Percentiles rank a stretch among this genome's conserved stretches.
These are phyloP conservation scores for Myiotriccus ornatus DNA, from an alignment of 2,797 vertebrate genomes.

Conservation along the genomic window DNA sequence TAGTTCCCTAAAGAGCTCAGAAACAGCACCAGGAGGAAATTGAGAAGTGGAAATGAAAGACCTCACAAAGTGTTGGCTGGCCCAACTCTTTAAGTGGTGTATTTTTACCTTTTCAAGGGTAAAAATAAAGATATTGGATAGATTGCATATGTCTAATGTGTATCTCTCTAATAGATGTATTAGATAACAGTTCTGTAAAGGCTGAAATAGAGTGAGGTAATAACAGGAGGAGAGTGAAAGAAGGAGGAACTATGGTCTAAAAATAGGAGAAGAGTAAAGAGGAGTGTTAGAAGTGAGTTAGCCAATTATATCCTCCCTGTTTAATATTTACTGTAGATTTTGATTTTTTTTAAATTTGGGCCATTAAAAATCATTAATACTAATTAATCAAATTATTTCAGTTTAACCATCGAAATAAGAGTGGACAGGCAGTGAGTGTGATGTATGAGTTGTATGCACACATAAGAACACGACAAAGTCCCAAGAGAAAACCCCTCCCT, in stretches of 20 bases:
- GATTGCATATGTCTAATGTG: not conserved
- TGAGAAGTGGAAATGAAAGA: not conserved
- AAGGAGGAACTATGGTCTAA: not conserved
- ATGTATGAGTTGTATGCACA: not conserved
- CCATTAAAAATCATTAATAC: not conserved
- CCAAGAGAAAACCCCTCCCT: not conserved
- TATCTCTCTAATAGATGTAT: not conserved
- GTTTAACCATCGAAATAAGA: not conserved
- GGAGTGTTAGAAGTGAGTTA: not conserved
- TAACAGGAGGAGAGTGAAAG: not conserved
- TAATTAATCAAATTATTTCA: not conserved
- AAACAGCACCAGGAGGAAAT: not conserved
- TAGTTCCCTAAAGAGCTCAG: slow-evolving; percentile 33
- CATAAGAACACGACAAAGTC: not conserved
- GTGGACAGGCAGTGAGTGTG: not conserved
- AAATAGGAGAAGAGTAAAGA: not conserved
- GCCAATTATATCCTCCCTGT: not conserved
- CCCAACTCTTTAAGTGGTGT: not conserved
- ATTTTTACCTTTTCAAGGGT: not conserved
- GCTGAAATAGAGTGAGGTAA: not conserved
- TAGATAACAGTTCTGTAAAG: not conserved
- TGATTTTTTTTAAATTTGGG: not conserved
- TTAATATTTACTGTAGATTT: not conserved
- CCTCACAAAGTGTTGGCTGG: not conserved
- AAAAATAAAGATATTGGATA: not conserved